phyloP scores from a whole-genome alignment of 2,888 invertebrate species.

The Caenorhabditis sp. region DNA sequence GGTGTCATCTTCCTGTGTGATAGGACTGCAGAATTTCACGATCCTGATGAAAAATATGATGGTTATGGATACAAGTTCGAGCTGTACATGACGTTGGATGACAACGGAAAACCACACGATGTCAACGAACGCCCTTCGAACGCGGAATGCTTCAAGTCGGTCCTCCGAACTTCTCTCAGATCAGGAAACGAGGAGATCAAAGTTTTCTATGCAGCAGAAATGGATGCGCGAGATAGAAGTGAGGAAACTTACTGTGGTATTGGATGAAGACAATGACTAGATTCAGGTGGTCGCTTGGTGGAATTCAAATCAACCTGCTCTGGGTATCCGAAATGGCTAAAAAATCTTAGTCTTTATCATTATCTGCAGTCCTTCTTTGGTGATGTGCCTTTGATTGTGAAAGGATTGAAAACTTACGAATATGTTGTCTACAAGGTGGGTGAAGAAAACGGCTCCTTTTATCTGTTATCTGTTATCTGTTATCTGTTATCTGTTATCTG shows the following conservation, averaged over 20 bases:
- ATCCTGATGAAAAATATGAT: neutral
- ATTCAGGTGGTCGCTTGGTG: neutral
- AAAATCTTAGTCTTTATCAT: neutral
- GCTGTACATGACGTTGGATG: conserved; percentile 37
- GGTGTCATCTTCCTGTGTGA: conserved; percentile 9
- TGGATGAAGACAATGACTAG: neutral
- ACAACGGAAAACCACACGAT: conserved; percentile 17
- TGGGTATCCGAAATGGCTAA: neutral
- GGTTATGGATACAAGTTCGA: conserved; percentile 27
- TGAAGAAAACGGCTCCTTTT: neutral
- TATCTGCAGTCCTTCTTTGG: conserved; percentile 10
- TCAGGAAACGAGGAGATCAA: no score
- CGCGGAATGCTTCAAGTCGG: neutral
- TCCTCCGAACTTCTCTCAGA: conserved; percentile 11
- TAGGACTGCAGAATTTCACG: neutral
- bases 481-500: no score
- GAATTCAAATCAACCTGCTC: neutral
- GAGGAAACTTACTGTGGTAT: no score
- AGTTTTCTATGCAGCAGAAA: neutral
- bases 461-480: no score
- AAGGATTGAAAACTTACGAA: neutral
- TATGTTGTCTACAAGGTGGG: neutral
- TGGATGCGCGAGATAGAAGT: conserved; percentile 28
- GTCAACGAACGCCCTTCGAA: neutral
- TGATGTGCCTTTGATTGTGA: neutral